Evolutionary conservation across 92 coral and sea anemone genomes (phyloP).

Genomic region (Phenganax stokvisi): DNA sequence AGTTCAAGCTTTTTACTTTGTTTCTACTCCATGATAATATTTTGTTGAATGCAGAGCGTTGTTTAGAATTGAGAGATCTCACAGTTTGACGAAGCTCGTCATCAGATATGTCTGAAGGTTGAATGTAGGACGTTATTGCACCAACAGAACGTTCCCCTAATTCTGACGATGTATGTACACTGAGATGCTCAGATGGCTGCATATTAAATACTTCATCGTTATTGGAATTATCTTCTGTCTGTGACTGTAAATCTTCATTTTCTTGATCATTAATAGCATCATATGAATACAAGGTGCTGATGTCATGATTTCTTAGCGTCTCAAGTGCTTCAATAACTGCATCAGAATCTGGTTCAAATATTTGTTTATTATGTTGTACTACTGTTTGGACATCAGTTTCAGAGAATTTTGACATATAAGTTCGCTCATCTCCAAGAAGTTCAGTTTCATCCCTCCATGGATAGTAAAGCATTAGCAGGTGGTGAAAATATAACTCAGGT

Average conservation of each 20-base stretch:
- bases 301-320: constrained; percentile 47
- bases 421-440: constrained; percentile 50
- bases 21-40: constrained; percentile 55
- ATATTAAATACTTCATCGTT: constrained; percentile 10
- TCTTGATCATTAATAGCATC: constrained; percentile 10
- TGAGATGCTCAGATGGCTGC: constrained; percentile 24
- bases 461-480: constrained; percentile 15
- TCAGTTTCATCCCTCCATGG: constrained; percentile 55
- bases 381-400: constrained; percentile 50
- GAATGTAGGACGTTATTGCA: constrained; percentile 42
- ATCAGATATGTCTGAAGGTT: constrained; percentile 51
- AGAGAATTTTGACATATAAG: constrained; percentile 54
- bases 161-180: not conserved
- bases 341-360: constrained; percentile 61
- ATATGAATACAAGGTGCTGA: constrained; percentile 25
- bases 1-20: constrained; percentile 54
- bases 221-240: not conserved
- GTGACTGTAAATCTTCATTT: not conserved
- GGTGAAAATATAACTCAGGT: constrained; percentile 45
- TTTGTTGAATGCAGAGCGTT: constrained; percentile 48
- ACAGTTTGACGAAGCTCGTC: constrained; percentile 45
- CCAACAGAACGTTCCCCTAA: not conserved
- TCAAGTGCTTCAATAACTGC: constrained; percentile 60
- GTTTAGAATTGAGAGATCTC: constrained; percentile 42
- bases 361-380: constrained; percentile 44